Evolutionary conservation across 2,113 vertebrate genomes (phyloP).

Genomic region (sheep (Ovis aries)): ARS-UI_Ramb_v3.0 NC_056059.1:105240501-105241000

Average conservation of each 20-base stretch:
- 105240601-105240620: neutral
- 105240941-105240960: neutral
- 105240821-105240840: neutral
- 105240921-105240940: neutral
- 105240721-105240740: neutral
- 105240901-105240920: neutral
- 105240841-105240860: neutral
- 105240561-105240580: neutral
- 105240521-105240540: neutral
- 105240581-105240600: neutral
- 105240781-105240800: neutral
- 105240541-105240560: constrained; percentile 26
- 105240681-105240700: constrained; percentile 38
- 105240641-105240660: neutral
- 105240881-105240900: neutral
- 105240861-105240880: neutral
- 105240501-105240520: constrained; percentile 48
- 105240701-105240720: neutral
- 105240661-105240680: constrained; percentile 39
- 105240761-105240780: neutral
- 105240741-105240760: neutral
- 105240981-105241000: neutral
- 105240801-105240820: neutral
- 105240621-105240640: neutral
- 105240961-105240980: neutral